phyloP scores from a whole-genome alignment of 2,888 invertebrate species.

The Euplexia lucipara region DNA sequence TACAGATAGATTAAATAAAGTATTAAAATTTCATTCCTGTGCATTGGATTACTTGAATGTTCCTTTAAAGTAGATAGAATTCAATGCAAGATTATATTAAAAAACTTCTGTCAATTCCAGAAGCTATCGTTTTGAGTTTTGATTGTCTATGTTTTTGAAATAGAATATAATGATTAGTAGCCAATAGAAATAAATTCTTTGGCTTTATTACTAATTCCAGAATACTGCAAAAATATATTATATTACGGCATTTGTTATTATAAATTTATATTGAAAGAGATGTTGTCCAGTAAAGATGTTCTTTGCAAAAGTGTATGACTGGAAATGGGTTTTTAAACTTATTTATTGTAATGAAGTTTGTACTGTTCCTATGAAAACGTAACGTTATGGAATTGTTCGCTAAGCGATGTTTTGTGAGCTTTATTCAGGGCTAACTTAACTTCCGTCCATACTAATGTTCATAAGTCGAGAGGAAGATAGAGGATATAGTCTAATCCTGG shows the following conservation, averaged over 20 bases:
- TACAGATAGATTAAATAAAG: constrained; percentile 20
- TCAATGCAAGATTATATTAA: constrained; percentile 20
- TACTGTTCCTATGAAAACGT: constrained; percentile 29
- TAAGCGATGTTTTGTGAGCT: constrained; percentile 56
- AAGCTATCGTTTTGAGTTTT: constrained; percentile 8
- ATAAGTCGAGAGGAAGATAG: constrained; percentile 35
- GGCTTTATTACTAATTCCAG: constrained; percentile 19
- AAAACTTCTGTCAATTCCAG: constrained; percentile 18
- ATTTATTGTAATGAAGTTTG: constrained; percentile 27
- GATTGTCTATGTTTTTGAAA: constrained; percentile 21
- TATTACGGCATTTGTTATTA: constrained; percentile 18
- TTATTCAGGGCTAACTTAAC: constrained; percentile 51
- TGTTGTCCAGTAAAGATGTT: constrained; percentile 20
- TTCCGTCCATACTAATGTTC: constrained; percentile 55
- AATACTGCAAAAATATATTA: constrained; percentile 7
- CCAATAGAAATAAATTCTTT: constrained; percentile 6
- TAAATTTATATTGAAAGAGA: constrained; percentile 16
- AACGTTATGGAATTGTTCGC: constrained; percentile 52
- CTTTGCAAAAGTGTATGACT: constrained; percentile 19
- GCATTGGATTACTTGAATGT: constrained; percentile 43
- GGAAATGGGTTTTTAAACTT: constrained; percentile 57
- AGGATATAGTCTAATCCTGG: constrained; percentile 26
- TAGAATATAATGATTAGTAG: constrained; percentile 5
- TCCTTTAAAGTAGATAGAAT: constrained; percentile 44
- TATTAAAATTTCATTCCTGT: constrained; percentile 25